A percentile compares a stretch with the other conserved stretches of the same genome.
Evolutionary conservation across 2,113 vertebrate genomes (phyloP).

Genomic region (Paradoxurus hermaphroditus): DNA sequence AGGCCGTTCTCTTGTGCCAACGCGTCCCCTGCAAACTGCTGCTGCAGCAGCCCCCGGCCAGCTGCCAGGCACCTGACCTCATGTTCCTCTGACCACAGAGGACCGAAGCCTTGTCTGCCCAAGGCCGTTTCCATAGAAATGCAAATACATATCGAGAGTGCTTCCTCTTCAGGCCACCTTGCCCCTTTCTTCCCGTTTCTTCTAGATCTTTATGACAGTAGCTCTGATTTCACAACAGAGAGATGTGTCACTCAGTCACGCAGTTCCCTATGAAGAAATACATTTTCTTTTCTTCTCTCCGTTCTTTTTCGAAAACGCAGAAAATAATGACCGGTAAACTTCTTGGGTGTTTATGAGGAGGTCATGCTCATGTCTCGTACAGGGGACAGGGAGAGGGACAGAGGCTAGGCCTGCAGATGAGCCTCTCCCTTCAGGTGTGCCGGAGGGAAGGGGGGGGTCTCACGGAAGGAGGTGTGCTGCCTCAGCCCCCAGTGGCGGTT

Average conservation of each 20-base stretch:
- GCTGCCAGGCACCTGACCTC: constrained; percentile 70
- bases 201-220: constrained; percentile 59
- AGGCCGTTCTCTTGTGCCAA: neutral
- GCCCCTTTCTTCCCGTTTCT: constrained; percentile 71
- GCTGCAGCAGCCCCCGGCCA: constrained; percentile 55
- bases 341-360: neutral
- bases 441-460: neutral
- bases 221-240: constrained; percentile 72
- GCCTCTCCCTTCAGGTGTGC: neutral
- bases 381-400: neutral
- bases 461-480: neutral
- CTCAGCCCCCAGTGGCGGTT: neutral
- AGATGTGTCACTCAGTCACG: constrained; percentile 73
- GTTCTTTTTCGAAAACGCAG: neutral
- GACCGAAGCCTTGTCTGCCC: constrained; percentile 39
- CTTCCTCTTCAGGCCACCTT: constrained; percentile 74
- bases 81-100: constrained; percentile 62
- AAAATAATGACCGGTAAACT: neutral
- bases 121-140: constrained; percentile 75
- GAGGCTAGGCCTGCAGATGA: neutral
- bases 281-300: constrained; percentile 43
- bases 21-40: constrained; percentile 49
- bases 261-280: constrained; percentile 75
- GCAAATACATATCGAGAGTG: constrained; percentile 41
- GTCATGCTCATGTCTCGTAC: neutral